Conservation (phyloP, 2,113 vertebrate genomes). For the Lamprotornis superbus region DNA sequence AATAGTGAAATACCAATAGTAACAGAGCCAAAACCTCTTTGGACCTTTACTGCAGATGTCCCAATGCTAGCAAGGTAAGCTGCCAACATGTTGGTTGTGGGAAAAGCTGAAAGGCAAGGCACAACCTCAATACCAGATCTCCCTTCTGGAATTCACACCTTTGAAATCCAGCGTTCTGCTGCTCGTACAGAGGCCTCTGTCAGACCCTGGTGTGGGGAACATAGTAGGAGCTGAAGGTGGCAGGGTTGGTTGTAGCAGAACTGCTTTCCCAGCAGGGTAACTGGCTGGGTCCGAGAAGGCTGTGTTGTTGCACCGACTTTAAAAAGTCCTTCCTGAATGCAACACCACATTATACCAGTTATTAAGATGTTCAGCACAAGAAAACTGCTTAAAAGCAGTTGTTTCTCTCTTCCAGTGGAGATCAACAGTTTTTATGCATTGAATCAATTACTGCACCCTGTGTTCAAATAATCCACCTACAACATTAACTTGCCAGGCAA, state of each 20-base stretch:
- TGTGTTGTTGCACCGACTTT: not conserved
- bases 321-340: not conserved
- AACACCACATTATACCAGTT: fast-evolving
- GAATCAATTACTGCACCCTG: not conserved
- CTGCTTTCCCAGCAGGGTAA: not conserved
- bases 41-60: not conserved
- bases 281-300: not conserved
- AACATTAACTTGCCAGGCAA: not conserved
- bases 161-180: fast-evolving
- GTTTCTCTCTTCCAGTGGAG: not conserved
- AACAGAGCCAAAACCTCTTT: not conserved
- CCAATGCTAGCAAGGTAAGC: not conserved
- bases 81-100: fast-evolving
- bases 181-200: fast-evolving
- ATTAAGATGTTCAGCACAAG: not conserved
- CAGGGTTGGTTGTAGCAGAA: not conserved
- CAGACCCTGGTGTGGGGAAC: not conserved
- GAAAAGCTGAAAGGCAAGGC: not conserved
- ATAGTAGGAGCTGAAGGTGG: not conserved
- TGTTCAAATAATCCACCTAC: not conserved
- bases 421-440: not conserved
- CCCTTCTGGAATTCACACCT: not conserved
- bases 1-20: not conserved
- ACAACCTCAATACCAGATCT: not conserved
- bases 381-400: not conserved